These are phyloP conservation scores for Drosophila atroscutellata DNA, from an alignment of 2,888 invertebrate species.

Conservation along the genomic window DNA sequence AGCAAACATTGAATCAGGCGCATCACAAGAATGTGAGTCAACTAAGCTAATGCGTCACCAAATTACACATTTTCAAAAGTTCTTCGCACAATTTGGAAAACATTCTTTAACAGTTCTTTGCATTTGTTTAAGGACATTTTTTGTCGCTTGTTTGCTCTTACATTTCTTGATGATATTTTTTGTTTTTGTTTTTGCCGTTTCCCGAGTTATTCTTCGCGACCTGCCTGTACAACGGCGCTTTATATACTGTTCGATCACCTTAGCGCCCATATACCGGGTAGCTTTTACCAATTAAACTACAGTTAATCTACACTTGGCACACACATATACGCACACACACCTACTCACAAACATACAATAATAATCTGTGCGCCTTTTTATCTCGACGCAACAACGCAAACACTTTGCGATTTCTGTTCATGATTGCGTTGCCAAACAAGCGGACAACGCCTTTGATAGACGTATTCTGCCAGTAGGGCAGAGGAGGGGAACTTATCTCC, in stretches of 20 bases:
- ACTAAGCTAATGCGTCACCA: constrained; percentile 12
- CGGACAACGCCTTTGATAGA: constrained; percentile 57
- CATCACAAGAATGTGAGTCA: constrained; percentile 3
- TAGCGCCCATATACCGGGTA: constrained; percentile 46
- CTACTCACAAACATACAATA: constrained; percentile 2
- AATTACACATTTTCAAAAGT: background rate
- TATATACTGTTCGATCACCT: constrained; percentile 64
- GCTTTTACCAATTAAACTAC: constrained; percentile 69
- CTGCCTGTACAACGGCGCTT: constrained; percentile 65
- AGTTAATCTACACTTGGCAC: constrained; percentile 68
- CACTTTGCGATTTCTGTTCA: constrained; percentile 67
- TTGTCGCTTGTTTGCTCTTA: constrained; percentile 26
- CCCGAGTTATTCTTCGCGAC: constrained; percentile 53
- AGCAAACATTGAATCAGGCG: constrained; percentile 5
- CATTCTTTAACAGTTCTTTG: background rate
- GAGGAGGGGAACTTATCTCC: constrained; percentile 36
- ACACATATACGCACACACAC: constrained; percentile 27
- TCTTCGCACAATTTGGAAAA: background rate
- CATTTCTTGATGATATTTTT: constrained; percentile 12
- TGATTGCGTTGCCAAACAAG: constrained; percentile 66
- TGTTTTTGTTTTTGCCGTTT: background rate
- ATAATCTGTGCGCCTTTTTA: constrained; percentile 66
- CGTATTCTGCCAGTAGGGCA: constrained; percentile 9
- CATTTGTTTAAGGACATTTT: background rate
- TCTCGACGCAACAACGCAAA: constrained; percentile 63